Base-by-base conservation (phyloP, 92 coral and sea anemone species). In the Zoanthus sociatus region DNA sequence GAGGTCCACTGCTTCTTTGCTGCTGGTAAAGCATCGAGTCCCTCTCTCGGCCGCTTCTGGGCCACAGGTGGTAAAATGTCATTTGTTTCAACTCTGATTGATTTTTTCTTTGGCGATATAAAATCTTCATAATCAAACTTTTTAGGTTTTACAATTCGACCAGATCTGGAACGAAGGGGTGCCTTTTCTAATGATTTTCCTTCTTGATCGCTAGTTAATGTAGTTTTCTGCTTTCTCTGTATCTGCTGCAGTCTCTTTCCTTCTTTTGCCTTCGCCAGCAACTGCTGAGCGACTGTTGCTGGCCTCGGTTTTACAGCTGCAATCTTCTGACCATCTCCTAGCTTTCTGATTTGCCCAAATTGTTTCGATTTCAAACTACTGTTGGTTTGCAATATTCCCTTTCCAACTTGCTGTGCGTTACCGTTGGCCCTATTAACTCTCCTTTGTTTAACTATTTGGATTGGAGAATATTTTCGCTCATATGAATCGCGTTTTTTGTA, bases 131-230 rank as follows among this genome's bases (percentile, higher is more conserved):
- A 97, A 74, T 97, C 99, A 37, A 93, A 90, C 83, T 95, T 94
- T 86, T 97, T 97, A 58, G 95, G 94, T 84, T 97, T 97, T 1
- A 97, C 99, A 46, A 96, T 93, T 82, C 99, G 98, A n/a, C 99
- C 99, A 82, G 92, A 97, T 76, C 99, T 91, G 70, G 99, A 97
- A 82, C 98, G 92, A 64, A 92, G 92, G 83, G 92, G 88, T 61
- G 53, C 84, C 60, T 75, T 88, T 3, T 84, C 90, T 58, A 84
- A 86, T 17, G 79, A 56, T 68, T 47, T 54, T 78, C 46, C 9
- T 83, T 86, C 88, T 84, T 70, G 30, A 53, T 84, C 84, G 71
- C 72, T 81, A 78, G 46, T 81, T 45, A 63, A 53, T 11, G 60
- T 61, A 44, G 30, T 81, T 81, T 20, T 81, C 73, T 91, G 94